Evolutionary conservation across 2,797 vertebrate species (phyloP).

Genomic region (Phrynocephalus vlangalii): DNA sequence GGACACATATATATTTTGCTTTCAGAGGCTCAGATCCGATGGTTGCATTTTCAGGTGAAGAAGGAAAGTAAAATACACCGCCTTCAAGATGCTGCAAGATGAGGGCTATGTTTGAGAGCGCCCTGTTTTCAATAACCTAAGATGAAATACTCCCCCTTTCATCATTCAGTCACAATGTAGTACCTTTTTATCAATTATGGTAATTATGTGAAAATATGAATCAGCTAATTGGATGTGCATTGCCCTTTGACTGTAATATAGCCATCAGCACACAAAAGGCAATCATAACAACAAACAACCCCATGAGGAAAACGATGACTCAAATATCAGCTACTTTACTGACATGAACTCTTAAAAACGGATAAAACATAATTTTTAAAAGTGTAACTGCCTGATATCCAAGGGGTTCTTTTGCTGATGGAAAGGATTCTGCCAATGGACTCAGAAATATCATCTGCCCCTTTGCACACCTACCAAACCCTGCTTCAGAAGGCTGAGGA

Average conservation of each 20-base stretch:
- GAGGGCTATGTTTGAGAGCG: neutral
- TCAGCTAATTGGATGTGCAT: conserved; percentile 27
- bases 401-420: neutral
- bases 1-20: neutral
- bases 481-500: neutral
- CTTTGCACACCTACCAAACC: neutral
- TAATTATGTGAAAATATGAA: conserved; percentile 59
- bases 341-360: conserved; percentile 31
- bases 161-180: conserved; percentile 67
- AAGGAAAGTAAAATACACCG: neutral
- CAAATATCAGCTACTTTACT: neutral
- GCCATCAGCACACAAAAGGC: conserved; percentile 11
- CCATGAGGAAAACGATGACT: neutral
- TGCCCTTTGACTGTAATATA: conserved; percentile 25
- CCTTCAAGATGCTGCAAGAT: neutral
- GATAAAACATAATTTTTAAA: conserved; percentile 19
- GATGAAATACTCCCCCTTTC: conserved; percentile 62
- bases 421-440: neutral
- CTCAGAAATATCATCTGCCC: neutral
- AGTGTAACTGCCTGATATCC: neutral
- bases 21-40: conserved; percentile 8
- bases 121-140: conserved; percentile 14
- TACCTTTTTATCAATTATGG: conserved; percentile 50
- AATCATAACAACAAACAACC: neutral
- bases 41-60: neutral